Conservation (phyloP, 2,888 invertebrate genomes). For the Emesis russula region DNA sequence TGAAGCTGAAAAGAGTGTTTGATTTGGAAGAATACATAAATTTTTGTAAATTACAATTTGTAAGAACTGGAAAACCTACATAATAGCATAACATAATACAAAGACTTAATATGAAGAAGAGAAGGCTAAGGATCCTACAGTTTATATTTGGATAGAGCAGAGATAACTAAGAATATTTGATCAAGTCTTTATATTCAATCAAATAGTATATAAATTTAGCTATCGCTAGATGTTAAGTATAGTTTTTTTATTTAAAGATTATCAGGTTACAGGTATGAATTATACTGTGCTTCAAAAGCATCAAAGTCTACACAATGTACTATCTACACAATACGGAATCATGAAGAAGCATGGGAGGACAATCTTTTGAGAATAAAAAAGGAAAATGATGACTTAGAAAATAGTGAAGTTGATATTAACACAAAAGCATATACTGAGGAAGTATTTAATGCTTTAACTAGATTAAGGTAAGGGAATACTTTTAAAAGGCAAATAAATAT, state of each 20-base stretch:
- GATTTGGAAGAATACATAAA: too few species aligned
- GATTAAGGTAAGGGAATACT: conserved; percentile 91
- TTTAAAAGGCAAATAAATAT: not conserved
- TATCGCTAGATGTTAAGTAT: not conserved
- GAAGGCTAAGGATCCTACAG: too few species aligned
- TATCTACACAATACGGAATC: conserved; percentile 98
- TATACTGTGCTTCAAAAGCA: conserved; percentile 99
- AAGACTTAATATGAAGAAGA: too few species aligned
- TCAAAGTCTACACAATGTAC: conserved; percentile 99
- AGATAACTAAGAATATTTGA: too few species aligned
- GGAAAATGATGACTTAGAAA: conserved; percentile 44
- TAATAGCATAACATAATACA: too few species aligned
- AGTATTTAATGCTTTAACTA: conserved; percentile 98
- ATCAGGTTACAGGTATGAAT: conserved; percentile 99
- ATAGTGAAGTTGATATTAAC: conserved; percentile 46
- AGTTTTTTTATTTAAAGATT: conserved; percentile 35
- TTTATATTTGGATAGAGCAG: too few species aligned
- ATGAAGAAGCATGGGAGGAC: conserved; percentile 98
- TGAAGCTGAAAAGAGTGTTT: too few species aligned
- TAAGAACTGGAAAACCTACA: too few species aligned
- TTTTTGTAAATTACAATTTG: too few species aligned
- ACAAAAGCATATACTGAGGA: conserved; percentile 96
- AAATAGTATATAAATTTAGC: too few species aligned
- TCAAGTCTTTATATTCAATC: too few species aligned
- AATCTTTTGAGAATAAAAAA: conserved; percentile 96